A percentile compares a stretch with the other conserved stretches of the same genome.
Conservation (phyloP, 2,113 vertebrate species). For the Lutjanus erythropterus region DNA sequence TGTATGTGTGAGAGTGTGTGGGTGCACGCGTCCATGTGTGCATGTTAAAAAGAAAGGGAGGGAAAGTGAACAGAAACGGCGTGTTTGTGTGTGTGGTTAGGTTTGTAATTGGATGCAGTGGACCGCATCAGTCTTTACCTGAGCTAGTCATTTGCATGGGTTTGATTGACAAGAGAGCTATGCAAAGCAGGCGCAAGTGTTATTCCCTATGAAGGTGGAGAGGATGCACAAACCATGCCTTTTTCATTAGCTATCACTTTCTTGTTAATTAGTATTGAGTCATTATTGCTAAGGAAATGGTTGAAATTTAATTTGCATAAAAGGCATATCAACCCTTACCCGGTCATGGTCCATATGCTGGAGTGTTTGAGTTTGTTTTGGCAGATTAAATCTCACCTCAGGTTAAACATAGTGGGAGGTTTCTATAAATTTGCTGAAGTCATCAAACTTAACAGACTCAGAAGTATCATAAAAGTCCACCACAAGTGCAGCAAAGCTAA, state of each 20-base stretch:
- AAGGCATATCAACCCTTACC: conserved; percentile 8
- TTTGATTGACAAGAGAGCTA: conserved; percentile 76
- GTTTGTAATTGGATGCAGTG: conserved; percentile 82
- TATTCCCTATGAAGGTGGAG: conserved; percentile 38
- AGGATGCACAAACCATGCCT: conserved; percentile 13
- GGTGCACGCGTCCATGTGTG: not conserved
- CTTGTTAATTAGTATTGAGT: conserved; percentile 50
- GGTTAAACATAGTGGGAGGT: not conserved
- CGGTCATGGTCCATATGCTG: not conserved
- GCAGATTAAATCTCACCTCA: conserved; percentile 12
- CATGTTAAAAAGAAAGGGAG: not conserved
- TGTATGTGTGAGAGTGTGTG: conserved; percentile 8
- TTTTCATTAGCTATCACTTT: conserved; percentile 46
- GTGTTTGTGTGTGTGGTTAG: conserved; percentile 66
- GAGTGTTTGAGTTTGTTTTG: conserved; percentile 3
- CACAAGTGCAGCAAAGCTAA: conserved; percentile 6
- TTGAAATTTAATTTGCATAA: conserved; percentile 33
- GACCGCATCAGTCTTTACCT: conserved; percentile 74
- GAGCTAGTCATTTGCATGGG: conserved; percentile 73
- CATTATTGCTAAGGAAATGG: conserved; percentile 51
- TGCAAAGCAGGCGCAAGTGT: conserved; percentile 57
- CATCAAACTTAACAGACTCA: conserved; percentile 11
- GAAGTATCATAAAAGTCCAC: conserved; percentile 6
- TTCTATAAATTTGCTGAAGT: conserved; percentile 15
- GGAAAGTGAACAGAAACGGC: conserved; percentile 32